phyloP scores from a whole-genome alignment of 2,113 vertebrate genomes.

The Microtus pennsylvanicus region DNA sequence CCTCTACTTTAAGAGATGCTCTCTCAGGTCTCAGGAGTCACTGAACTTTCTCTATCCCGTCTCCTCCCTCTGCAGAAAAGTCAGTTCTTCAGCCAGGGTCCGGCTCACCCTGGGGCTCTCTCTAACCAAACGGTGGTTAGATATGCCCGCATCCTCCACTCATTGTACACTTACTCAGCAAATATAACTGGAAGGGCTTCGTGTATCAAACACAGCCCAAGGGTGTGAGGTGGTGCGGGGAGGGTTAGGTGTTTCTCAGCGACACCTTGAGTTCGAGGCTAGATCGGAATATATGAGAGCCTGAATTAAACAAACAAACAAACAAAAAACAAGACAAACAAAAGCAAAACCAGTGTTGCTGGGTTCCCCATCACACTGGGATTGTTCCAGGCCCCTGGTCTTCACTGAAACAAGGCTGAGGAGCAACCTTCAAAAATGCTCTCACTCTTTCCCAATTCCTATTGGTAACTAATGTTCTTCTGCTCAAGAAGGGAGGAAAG shows the following conservation, averaged over 20 bases:
- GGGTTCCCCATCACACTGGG: not conserved
- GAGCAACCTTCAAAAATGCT: fast-evolving
- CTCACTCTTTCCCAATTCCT: not conserved
- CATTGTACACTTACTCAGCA: not conserved
- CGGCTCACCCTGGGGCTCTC: not conserved
- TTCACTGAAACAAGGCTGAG: not conserved
- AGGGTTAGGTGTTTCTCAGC: not conserved
- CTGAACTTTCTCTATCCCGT: fast-evolving
- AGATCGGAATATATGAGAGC: not conserved
- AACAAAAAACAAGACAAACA: not conserved
- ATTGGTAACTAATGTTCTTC: no score
- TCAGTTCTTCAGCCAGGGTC: not conserved
- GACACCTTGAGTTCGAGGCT: not conserved
- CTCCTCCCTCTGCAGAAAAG: not conserved
- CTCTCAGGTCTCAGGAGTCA: not conserved
- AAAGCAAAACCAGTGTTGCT: not conserved
- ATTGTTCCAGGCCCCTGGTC: not conserved
- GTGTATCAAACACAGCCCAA: not conserved
- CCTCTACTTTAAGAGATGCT: not conserved
- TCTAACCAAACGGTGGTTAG: not conserved
- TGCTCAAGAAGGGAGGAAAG: fast-evolving
- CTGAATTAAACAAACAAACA: not conserved
- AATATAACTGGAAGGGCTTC: not conserved
- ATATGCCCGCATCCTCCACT: no score
- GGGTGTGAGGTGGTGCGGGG: no score